A percentile compares a stretch with the other conserved stretches of the same genome.
Conservation (phyloP, 1,140 invertebrate genomes). For the Pomacea maculata region DNA sequence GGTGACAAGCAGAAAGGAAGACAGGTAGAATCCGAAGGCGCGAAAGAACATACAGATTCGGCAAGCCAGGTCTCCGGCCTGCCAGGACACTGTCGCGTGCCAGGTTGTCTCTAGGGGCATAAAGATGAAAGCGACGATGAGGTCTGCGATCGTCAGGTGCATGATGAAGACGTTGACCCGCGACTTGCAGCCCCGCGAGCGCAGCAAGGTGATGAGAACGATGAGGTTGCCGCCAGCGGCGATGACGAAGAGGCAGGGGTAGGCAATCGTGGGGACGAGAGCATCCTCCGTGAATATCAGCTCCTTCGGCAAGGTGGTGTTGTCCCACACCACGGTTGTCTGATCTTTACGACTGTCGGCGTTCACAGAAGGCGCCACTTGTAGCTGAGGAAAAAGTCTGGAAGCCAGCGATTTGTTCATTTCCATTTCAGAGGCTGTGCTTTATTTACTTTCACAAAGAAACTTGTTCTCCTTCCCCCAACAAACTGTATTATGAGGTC, state of each 20-base stretch:
- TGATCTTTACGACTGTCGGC: neutral
- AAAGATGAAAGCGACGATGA: conserved; percentile 81
- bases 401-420: neutral
- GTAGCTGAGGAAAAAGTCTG: neutral
- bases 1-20: conserved; percentile 82
- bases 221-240: conserved; percentile 85
- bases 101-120: conserved; percentile 83
- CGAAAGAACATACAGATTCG: conserved; percentile 78
- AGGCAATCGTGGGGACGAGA: conserved; percentile 78
- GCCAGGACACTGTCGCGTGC: conserved; percentile 81
- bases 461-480: no score
- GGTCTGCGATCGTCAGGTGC: conserved; percentile 80
- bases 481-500: no score
- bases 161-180: conserved; percentile 80
- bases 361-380: neutral
- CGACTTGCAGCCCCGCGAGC: conserved; percentile 76
- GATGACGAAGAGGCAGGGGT: conserved; percentile 84
- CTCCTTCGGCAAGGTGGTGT: conserved; percentile 56
- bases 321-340: neutral
- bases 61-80: conserved; percentile 79
- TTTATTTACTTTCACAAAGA: no score
- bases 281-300: conserved; percentile 85
- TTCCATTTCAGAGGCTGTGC: no score
- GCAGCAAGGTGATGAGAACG: conserved; percentile 78
- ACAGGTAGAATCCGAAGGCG: conserved; percentile 84